phyloP scores from a whole-genome alignment of 2,113 vertebrate species.

The Nipponia nippon region DNA sequence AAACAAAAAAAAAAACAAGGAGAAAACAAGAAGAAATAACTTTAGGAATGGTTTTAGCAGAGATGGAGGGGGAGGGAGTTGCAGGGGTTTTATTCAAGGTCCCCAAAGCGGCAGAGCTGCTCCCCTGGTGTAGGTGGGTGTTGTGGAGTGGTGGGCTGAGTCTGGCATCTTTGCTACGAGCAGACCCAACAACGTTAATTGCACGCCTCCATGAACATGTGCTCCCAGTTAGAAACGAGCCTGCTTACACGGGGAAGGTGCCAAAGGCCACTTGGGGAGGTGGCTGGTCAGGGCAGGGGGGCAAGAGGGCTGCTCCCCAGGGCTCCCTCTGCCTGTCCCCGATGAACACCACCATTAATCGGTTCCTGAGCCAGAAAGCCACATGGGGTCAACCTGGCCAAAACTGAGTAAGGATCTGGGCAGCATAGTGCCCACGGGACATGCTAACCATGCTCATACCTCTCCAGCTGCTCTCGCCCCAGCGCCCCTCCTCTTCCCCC shows the following conservation, averaged over 20 bases:
- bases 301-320: neutral
- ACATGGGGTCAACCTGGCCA: rapidly evolving
- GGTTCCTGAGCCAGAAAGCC: neutral
- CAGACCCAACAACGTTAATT: neutral
- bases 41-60: neutral
- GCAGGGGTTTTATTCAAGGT: neutral
- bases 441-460: neutral
- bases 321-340: neutral
- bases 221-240: neutral
- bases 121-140: neutral
- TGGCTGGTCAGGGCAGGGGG: rapidly evolving
- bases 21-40: neutral
- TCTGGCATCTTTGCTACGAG: neutral
- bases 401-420: neutral
- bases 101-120: neutral
- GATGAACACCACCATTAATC: neutral
- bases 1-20: neutral
- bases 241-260: rapidly evolving
- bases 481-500: neutral
- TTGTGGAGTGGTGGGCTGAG: neutral
- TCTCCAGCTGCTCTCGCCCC: neutral
- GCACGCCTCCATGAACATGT: rapidly evolving
- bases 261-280: rapidly evolving
- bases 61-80: neutral
- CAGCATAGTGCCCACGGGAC: neutral